These are phyloP conservation scores for Drosophila robusta DNA, from an alignment of 2,888 invertebrate species.

Conservation along the genomic window DNA sequence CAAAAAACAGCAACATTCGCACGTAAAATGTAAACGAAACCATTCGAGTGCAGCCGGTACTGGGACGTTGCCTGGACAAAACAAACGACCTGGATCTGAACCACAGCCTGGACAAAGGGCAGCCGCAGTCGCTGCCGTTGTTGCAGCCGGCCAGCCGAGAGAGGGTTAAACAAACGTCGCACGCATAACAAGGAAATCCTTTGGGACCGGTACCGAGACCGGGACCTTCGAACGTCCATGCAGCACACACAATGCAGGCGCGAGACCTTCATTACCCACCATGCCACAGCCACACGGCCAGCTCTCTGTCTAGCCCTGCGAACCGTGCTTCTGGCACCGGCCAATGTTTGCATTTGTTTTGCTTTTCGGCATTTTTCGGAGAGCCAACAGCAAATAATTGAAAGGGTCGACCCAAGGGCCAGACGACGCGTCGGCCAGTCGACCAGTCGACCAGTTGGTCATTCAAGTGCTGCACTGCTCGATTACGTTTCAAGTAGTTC, in stretches of 20 bases:
- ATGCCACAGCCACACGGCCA: constrained; percentile 12
- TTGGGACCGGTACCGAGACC: constrained; percentile 67
- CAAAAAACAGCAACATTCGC: constrained; percentile 82
- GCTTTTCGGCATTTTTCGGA: constrained; percentile 71
- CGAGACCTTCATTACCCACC: constrained; percentile 58
- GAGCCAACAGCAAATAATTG: constrained; percentile 74
- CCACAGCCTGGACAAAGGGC: constrained; percentile 76
- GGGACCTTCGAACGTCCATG: constrained; percentile 48
- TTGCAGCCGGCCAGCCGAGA: constrained; percentile 45
- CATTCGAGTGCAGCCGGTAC: constrained; percentile 73
- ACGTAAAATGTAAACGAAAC: constrained; percentile 80
- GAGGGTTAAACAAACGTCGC: constrained; percentile 78
- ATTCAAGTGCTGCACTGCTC: constrained; percentile 79
- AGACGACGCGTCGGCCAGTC: constrained; percentile 27
- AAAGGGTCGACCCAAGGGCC: constrained; percentile 63
- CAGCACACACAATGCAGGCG: constrained; percentile 33
- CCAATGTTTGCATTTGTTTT: constrained; percentile 80
- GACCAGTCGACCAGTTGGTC: constrained; percentile 69
- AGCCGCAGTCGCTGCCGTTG: constrained; percentile 46
- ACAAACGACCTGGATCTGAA: constrained; percentile 73
- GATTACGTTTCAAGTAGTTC: constrained; percentile 75
- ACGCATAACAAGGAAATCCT: constrained; percentile 81
- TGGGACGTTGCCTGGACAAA: constrained; percentile 45
- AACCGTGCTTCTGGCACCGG: constrained; percentile 32
- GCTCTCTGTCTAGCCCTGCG: constrained; percentile 35